These are phyloP conservation scores for Dendrolimus pini DNA, from an alignment of 2,888 invertebrate species.

Conservation along the genomic window DNA sequence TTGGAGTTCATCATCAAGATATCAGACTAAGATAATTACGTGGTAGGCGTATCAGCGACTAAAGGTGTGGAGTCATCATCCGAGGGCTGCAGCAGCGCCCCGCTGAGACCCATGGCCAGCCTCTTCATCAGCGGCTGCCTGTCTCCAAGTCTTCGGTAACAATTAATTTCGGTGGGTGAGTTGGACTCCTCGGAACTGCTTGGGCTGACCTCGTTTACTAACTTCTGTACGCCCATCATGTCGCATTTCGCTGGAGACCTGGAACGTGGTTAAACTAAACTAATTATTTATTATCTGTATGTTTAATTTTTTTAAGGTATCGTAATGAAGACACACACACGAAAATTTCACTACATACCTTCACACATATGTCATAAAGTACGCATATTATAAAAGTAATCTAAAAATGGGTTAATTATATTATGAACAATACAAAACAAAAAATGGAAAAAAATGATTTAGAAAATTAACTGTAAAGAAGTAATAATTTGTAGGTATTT, in stretches of 20 bases:
- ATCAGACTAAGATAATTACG: conserved; percentile 35
- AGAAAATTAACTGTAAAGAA: too few relatives aligned
- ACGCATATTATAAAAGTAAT: too few relatives aligned
- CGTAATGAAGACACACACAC: background rate
- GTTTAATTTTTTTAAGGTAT: background rate
- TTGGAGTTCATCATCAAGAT: too few relatives aligned
- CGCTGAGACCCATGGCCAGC: conserved; percentile 85
- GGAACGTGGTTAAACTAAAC: conserved; percentile 13
- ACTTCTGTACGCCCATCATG: conserved; percentile 48
- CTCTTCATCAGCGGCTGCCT: conserved; percentile 89
- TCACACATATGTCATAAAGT: too few relatives aligned
- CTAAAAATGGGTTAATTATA: too few relatives aligned
- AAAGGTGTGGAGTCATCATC: conserved; percentile 86
- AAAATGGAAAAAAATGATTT: too few relatives aligned
- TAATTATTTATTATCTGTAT: background rate
- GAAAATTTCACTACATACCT: too few relatives aligned
- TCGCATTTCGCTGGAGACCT: conserved; percentile 62
- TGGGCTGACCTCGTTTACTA: conserved; percentile 63
- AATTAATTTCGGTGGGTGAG: conserved; percentile 91
- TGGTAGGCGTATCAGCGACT: conserved; percentile 80
- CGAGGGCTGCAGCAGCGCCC: conserved; percentile 61
- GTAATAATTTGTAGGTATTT: too few relatives aligned
- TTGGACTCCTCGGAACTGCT: conserved; percentile 91
- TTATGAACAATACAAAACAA: too few relatives aligned
- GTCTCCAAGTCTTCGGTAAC: conserved; percentile 85